Evolutionary conservation across 2,888 invertebrate species (phyloP), one percentile per base, ranked within the genome.

Genomic region (Phymatocera aterrima): DNA sequence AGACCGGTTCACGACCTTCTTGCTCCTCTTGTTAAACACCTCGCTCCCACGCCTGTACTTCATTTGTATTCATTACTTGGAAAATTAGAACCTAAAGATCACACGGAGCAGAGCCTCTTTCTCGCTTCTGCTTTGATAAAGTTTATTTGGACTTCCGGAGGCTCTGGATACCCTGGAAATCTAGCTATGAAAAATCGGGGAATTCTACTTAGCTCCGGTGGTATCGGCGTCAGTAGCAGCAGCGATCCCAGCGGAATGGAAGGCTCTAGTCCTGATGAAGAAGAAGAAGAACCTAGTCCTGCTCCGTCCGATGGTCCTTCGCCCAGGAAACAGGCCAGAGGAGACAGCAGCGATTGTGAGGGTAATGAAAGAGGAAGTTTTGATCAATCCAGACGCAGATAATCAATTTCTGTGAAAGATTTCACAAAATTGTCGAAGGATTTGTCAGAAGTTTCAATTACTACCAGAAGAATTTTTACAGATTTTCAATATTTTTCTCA

Each of bases 1-100:
- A 96, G 97, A 85, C 97, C 98, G 81, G 97, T 98, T 80, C 96
- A 97, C 88, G 98, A 98, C 90, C 92, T 98, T 60, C 91, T 98
- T 81, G 97, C 97, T 0, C 96, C 97, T 0, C 93, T 98, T 82
- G 97, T 98, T 1, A 96, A 98, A 87, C 97, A 97, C 87, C 91
- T 98, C 80, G 96, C 98, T 10, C 95, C 97, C 0, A 95, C 95
- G 48, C 97, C 97, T 0, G 97, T 98, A 48, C 93, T 97, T 68
- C 97, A 98, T 92, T 92, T 98, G 15, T 97, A 98, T 86, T 95
- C 95, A 80, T 91, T 98, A 79, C 92, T 98, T n/a, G 96, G 96
- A 82, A 94, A 95, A 83, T 91, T 98, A 85, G 97, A 97, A 86
- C 96, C 97, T 0, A 96, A 96, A 85, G 97, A 97, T 85, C 98